Percentiles rank a stretch among this genome's conserved stretches.
These are phyloP conservation scores for Solen grandis DNA, from an alignment of 1,140 invertebrate species.

Conservation along the genomic window DNA sequence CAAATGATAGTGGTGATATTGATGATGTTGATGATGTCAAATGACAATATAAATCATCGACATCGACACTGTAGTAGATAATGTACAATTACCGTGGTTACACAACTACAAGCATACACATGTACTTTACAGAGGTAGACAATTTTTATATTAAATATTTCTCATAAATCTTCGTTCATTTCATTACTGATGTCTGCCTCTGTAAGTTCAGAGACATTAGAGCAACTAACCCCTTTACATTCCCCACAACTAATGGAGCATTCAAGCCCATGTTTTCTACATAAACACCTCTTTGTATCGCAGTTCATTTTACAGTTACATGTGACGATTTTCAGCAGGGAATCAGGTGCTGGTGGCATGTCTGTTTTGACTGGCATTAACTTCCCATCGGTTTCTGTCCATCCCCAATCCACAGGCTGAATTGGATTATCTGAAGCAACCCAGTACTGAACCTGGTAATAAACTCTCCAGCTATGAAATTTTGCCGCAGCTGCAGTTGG, in stretches of 20 bases:
- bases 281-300: constrained; percentile 55
- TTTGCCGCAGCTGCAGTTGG: constrained; percentile 38
- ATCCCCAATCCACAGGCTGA: constrained; percentile 52
- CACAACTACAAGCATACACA: too few species aligned
- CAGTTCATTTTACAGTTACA: constrained; percentile 62
- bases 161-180: too few species aligned
- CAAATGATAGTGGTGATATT: too few species aligned
- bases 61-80: too few species aligned
- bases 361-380: constrained; percentile 44
- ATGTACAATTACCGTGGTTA: too few species aligned
- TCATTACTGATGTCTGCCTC: too few species aligned
- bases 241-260: too few species aligned
- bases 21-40: too few species aligned
- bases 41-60: too few species aligned
- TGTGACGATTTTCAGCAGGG: constrained; percentile 51
- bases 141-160: too few species aligned
- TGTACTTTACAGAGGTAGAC: too few species aligned
- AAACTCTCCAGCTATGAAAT: constrained; percentile 17
- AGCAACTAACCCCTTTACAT: constrained; percentile 55
- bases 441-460: constrained; percentile 39
- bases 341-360: constrained; percentile 50
- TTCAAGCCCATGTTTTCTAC: constrained; percentile 57
- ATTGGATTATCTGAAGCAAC: background rate
- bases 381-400: constrained; percentile 26
- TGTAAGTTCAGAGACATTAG: too few species aligned